Conservation (phyloP, 2,797 vertebrate species). For the Tiaroga cobitis region DNA sequence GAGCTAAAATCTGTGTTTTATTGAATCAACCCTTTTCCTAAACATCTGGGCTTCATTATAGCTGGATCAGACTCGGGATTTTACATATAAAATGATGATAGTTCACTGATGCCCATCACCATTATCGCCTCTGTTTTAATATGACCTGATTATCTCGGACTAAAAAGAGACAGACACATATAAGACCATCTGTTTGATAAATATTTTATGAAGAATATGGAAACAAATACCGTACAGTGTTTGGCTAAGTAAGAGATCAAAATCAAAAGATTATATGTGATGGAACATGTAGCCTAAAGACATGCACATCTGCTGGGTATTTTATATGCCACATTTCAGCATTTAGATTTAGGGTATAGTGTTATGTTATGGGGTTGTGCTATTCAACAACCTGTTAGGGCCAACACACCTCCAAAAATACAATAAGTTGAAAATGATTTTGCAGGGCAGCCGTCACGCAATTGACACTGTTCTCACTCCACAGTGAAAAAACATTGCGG, state of each 20-base stretch:
- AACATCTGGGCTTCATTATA: constrained; percentile 1
- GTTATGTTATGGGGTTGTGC: too few relatives aligned
- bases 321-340: not conserved
- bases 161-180: not conserved
- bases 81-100: not conserved
- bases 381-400: too few relatives aligned
- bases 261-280: not conserved
- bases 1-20: not conserved
- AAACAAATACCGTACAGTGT: not conserved
- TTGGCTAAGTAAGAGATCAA: not conserved
- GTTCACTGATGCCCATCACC: not conserved
- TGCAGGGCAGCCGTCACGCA: not conserved
- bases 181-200: too few relatives aligned
- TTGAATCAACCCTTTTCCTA: not conserved
- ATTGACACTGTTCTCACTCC: not conserved
- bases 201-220: too few relatives aligned
- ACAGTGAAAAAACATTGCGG: not conserved
- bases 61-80: not conserved
- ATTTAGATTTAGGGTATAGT: not conserved
- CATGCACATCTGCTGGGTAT: not conserved
- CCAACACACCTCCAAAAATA: too few relatives aligned
- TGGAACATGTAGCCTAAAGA: not conserved
- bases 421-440: not conserved
- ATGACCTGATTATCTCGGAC: not conserved
- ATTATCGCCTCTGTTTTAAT: not conserved